Conservation (phyloP, 1,140 invertebrate genomes). For the Bombyx mandarina region DNA sequence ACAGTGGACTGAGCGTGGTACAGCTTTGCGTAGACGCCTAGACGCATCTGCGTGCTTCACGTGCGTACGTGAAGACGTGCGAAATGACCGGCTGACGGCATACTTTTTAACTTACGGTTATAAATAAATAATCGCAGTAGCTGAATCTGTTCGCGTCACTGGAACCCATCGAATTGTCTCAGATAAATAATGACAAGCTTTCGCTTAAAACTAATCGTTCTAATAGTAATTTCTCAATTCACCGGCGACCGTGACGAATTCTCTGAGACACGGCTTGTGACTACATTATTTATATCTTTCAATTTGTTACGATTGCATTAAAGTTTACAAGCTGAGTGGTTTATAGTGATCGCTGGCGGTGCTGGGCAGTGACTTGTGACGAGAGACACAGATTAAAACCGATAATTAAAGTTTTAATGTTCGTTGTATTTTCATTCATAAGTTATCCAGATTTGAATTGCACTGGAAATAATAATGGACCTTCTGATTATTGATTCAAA, state of each 20-base stretch:
- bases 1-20: slow-evolving; percentile 18
- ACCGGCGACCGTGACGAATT: slow-evolving; percentile 36
- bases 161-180: slow-evolving; percentile 35
- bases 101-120: slow-evolving; percentile 16
- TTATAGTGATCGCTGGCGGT: too few species aligned
- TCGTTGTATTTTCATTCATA: too few species aligned
- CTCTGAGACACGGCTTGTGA: slow-evolving; percentile 28
- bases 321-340: slow-evolving; percentile 4
- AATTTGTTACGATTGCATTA: slow-evolving; percentile 20
- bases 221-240: slow-evolving; percentile 56
- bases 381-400: too few species aligned
- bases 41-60: slow-evolving; percentile 23
- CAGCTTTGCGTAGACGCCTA: slow-evolving; percentile 23
- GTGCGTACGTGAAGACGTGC: slow-evolving; percentile 9
- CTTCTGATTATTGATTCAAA: too few species aligned
- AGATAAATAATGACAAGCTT: slow-evolving; percentile 50
- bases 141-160: slow-evolving; percentile 17
- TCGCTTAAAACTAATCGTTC: slow-evolving; percentile 50
- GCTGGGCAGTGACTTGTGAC: too few species aligned
- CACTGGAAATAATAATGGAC: too few species aligned
- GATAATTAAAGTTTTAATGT: too few species aligned
- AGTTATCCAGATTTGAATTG: too few species aligned
- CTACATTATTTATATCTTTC: slow-evolving; percentile 25
- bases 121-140: slow-evolving; percentile 31
- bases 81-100: slow-evolving; percentile 16